phyloP scores from a whole-genome alignment of 2,113 vertebrate genomes.

The Rynchops niger region DNA sequence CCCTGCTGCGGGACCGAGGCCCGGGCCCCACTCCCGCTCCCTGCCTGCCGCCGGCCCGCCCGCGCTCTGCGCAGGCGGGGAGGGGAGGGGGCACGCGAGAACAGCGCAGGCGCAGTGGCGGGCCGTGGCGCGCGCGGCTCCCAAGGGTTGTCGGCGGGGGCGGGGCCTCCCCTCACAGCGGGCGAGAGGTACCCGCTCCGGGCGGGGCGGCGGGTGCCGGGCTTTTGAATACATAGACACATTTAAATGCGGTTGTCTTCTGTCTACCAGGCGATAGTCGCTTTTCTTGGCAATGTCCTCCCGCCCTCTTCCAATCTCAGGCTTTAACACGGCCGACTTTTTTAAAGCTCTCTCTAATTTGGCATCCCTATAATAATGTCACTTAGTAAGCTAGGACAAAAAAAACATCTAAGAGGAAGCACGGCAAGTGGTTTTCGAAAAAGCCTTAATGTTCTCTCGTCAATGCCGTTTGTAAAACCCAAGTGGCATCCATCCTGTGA shows the following conservation, averaged over 20 bases:
- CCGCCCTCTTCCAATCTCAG: not conserved
- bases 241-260: not conserved
- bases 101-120: not conserved
- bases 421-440: not conserved
- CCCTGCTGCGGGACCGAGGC: too few species aligned
- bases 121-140: too few species aligned
- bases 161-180: not conserved
- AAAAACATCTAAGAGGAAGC: not conserved
- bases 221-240: too few species aligned
- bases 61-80: not conserved
- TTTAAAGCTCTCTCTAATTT: not conserved
- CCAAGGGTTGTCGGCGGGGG: not conserved
- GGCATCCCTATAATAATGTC: not conserved
- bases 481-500: too few species aligned
- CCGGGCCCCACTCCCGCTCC: not conserved
- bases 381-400: not conserved
- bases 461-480: not conserved
- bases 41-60: not conserved
- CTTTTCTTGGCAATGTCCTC: not conserved
- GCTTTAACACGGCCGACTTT: not conserved
- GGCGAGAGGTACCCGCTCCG: not conserved
- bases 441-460: not conserved
- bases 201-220: fast-evolving
- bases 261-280: not conserved
- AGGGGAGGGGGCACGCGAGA: too few species aligned